phyloP scores from a whole-genome alignment of 2,113 vertebrate genomes.

The Rafetus swinhoei region DNA sequence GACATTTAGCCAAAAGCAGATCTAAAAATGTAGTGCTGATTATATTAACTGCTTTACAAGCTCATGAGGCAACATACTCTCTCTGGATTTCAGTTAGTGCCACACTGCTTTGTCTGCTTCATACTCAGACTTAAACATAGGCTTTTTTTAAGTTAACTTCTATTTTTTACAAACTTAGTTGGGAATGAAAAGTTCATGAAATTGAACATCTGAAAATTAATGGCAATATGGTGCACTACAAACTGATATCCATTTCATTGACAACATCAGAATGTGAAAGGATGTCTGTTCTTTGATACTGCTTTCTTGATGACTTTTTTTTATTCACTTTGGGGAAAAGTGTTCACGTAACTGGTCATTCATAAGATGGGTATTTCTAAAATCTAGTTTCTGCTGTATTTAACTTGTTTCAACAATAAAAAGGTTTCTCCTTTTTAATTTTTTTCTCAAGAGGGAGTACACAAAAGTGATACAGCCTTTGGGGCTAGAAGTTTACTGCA shows the following conservation, averaged over 20 bases:
- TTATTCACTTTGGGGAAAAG: background rate
- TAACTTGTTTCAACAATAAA: background rate
- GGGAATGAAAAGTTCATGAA: background rate
- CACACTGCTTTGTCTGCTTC: background rate
- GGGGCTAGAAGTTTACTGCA: background rate
- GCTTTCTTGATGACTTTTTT: background rate
- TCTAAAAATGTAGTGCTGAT: background rate
- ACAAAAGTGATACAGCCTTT: background rate
- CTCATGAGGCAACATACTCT: background rate
- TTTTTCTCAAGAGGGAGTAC: background rate
- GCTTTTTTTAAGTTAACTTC: background rate
- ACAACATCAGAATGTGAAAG: background rate
- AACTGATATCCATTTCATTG: background rate
- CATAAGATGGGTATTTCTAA: background rate
- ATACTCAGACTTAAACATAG: rapidly evolving
- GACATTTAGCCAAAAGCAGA: background rate
- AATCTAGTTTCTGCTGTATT: background rate
- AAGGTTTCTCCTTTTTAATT: rapidly evolving
- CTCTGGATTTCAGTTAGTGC: background rate
- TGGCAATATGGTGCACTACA: background rate
- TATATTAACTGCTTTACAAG: background rate
- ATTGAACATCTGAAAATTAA: background rate
- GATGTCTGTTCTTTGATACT: background rate
- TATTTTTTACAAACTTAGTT: background rate
- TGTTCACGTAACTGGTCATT: background rate